phyloP scores from a whole-genome alignment of 2,113 vertebrate genomes.

The Coryphaenoides rupestris region DNA sequence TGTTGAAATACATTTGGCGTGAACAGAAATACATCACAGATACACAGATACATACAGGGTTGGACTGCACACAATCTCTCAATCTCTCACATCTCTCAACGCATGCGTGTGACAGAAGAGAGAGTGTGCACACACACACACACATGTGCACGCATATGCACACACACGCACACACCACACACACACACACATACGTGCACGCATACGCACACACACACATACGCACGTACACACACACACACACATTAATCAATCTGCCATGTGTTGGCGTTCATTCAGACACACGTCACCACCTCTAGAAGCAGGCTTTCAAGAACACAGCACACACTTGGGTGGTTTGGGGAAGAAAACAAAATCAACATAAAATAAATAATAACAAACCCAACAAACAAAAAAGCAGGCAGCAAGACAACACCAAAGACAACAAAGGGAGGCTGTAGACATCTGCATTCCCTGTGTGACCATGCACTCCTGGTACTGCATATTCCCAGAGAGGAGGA shows the following conservation, averaged over 20 bases:
- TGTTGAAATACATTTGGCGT: not conserved
- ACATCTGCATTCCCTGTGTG: conserved; percentile 92
- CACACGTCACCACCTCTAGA: conserved; percentile 17
- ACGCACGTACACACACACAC: conserved; percentile 14
- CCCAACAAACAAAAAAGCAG: conserved; percentile 41
- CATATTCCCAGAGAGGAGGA: conserved; percentile 29
- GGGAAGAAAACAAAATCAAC: not conserved
- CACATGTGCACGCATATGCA: not conserved
- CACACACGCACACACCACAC: not conserved
- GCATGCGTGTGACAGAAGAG: not conserved
- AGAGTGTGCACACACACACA: not conserved
- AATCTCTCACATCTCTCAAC: not conserved
- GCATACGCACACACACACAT: conserved; percentile 35
- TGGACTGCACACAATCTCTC: too few relatives aligned
- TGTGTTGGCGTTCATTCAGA: not conserved
- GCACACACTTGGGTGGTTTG: conserved; percentile 8
- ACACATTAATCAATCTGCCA: not conserved
- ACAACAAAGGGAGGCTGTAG: conserved; percentile 69
- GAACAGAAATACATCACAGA: too few relatives aligned
- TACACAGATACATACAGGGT: too few relatives aligned
- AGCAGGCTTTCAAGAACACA: conserved; percentile 24
- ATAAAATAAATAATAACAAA: conserved; percentile 8
- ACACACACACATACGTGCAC: conserved; percentile 26
- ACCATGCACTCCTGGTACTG: conserved; percentile 55
- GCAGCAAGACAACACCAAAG: conserved; percentile 73